phyloP scores from a whole-genome alignment of 2,113 vertebrate genomes.

The Ondatra zibethicus region DNA sequence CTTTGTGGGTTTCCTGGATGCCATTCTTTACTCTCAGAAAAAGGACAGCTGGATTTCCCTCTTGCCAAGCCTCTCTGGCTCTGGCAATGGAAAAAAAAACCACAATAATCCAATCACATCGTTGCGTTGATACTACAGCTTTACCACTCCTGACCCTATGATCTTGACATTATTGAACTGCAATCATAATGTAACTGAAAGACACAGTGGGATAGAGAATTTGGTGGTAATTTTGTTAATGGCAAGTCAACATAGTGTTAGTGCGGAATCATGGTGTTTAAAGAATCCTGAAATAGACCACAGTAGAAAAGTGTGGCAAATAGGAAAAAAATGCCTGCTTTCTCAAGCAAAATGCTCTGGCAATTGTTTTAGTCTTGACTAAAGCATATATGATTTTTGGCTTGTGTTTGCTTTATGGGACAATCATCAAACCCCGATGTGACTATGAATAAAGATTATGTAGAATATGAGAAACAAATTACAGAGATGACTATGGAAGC shows the following conservation, averaged over 20 bases:
- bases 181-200: not conserved
- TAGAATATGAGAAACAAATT: slow-evolving; percentile 59
- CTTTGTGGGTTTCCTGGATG: not conserved
- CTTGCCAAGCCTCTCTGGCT: slow-evolving; percentile 11
- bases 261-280: not conserved
- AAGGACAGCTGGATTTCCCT: not conserved
- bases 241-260: not conserved
- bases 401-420: slow-evolving; percentile 46
- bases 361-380: slow-evolving; percentile 53
- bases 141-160: not conserved
- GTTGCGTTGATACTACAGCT: not conserved
- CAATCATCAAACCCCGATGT: slow-evolving; percentile 44
- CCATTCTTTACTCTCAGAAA: not conserved
- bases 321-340: not conserved
- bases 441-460: slow-evolving; percentile 74
- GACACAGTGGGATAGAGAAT: not conserved
- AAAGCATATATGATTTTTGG: slow-evolving; percentile 35
- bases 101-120: not conserved
- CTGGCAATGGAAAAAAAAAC: not conserved
- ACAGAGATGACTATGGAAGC: slow-evolving; percentile 1
- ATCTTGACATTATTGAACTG: not conserved
- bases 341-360: slow-evolving; percentile 49
- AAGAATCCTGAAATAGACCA: not conserved
- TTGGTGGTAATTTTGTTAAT: not conserved
- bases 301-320: not conserved